Conservation (phyloP, 2,797 vertebrate genomes). For the Alectoris magna region DNA sequence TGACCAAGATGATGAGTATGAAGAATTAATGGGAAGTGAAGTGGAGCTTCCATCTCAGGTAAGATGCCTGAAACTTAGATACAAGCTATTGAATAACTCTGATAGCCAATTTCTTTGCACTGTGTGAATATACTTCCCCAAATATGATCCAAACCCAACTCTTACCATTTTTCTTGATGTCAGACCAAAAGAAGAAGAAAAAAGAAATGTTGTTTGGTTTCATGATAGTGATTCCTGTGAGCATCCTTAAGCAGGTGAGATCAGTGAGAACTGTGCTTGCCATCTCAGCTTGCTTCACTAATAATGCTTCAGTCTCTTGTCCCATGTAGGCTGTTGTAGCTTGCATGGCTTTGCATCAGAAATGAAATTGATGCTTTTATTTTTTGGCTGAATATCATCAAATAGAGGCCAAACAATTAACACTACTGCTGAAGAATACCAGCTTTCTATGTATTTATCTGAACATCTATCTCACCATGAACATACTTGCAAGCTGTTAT, state of each 20-base stretch:
- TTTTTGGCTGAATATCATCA: not conserved
- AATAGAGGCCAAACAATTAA: not conserved
- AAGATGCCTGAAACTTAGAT: not conserved
- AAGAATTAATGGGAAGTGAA: slow-evolving; percentile 73
- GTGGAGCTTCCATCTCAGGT: slow-evolving; percentile 79
- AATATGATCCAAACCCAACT: slow-evolving; percentile 7
- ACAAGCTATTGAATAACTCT: not conserved
- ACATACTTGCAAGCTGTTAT: not conserved
- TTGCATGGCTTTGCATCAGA: slow-evolving; percentile 57
- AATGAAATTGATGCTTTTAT: not conserved
- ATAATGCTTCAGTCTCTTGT: not conserved
- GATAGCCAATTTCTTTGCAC: not conserved
- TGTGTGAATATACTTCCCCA: not conserved
- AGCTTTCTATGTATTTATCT: not conserved
- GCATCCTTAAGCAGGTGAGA: slow-evolving; percentile 78
- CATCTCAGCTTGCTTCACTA: slow-evolving; percentile 16
- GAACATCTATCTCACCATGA: not conserved
- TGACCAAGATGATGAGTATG: slow-evolving; percentile 76
- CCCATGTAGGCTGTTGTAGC: not conserved
- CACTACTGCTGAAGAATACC: not conserved
- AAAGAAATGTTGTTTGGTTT: slow-evolving; percentile 88
- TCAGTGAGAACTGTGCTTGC: slow-evolving; percentile 18
- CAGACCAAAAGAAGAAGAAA: slow-evolving; percentile 86
- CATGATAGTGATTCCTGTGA: slow-evolving; percentile 74
- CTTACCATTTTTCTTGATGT: slow-evolving; percentile 47